Base-by-base conservation (phyloP, 2,113 vertebrate species). In the Bujurquina vittata region DNA sequence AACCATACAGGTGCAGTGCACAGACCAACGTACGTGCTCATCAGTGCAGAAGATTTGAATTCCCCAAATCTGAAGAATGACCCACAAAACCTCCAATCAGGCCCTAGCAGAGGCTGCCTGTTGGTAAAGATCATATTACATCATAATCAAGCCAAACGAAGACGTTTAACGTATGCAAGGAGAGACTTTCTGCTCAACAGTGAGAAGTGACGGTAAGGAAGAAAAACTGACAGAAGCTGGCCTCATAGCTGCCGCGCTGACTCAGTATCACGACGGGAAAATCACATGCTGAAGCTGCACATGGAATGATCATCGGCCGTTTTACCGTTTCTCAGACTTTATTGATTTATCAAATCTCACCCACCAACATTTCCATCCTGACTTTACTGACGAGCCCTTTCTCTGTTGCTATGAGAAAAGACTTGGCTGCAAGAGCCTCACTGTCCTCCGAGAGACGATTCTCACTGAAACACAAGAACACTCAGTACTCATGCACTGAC, bases 401-500 rank as follows among this genome's bases (percentile, higher is more conserved):
- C 79, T 43, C 56, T 55, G 90, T 81, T 91, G 77, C 88, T 80
- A 40, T 75, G 84, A 75, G 83, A 55, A 77, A 76, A 81, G 20
- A 61, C 22, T 76, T 67, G 74, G 80, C 76, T 82, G 83, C 49
- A 54, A 54, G 67, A 72, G 52, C n/a, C 46, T 43, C 10, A 0
- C 6, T 33, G 67, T 72, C 65, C 65, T 72, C 67, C 54, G 67
- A 72, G 67, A 52, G 31, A 72, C 46, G 67, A 9, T 72, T 33
- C 67, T 54, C 46, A 72, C 26, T 54, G 67, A 9, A 72, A 72
- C 67, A 72, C 65, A 72, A 33, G 67, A 72, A 72, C 67, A 54
- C 26, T 54, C 20, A 54, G 46, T 54, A n/a, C 67, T 72, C 6
- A 9, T 54, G 18, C 46, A 33, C 46, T 72, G 46, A 72, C 43